These are phyloP conservation scores for Melopsittacus undulatus DNA, from an alignment of 2,797 vertebrate genomes.

Conservation along the genomic window DNA sequence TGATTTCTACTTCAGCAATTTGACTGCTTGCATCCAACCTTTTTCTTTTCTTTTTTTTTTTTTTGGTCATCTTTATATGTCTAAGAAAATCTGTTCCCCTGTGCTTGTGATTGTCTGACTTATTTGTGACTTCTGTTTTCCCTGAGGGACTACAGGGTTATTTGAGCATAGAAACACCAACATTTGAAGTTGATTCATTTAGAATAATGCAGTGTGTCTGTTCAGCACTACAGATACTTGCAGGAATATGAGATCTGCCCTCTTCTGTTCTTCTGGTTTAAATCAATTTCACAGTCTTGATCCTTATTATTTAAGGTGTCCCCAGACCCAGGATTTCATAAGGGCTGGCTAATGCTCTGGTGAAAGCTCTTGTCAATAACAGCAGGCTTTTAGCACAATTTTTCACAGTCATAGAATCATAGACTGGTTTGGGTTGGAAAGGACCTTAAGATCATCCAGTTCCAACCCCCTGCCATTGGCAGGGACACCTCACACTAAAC, in stretches of 20 bases:
- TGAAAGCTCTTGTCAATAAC: neutral
- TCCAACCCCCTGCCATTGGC: neutral
- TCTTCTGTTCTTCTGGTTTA: slow-evolving; percentile 8
- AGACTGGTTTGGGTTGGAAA: neutral
- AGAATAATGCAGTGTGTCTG: neutral
- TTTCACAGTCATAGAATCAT: neutral
- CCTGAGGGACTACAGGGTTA: neutral
- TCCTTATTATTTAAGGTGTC: slow-evolving; percentile 17
- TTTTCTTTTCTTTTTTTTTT: neutral
- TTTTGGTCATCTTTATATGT: neutral
- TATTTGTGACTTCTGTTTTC: neutral
- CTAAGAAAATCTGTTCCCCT: neutral
- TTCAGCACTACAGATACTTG: neutral
- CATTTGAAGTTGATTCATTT: neutral
- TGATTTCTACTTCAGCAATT: slow-evolving; percentile 1
- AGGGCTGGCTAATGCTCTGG: neutral
- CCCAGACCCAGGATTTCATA: neutral
- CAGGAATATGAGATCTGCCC: neutral
- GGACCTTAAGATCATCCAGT: neutral
- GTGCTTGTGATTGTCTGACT: neutral
- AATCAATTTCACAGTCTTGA: slow-evolving; percentile 26
- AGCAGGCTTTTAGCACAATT: neutral
- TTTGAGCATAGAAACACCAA: neutral
- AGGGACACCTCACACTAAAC: neutral
- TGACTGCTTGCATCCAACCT: neutral